A percentile compares a stretch with the other conserved stretches of the same genome.
Conservation (phyloP, 2,797 vertebrate species). For the Liasis olivaceus region DNA sequence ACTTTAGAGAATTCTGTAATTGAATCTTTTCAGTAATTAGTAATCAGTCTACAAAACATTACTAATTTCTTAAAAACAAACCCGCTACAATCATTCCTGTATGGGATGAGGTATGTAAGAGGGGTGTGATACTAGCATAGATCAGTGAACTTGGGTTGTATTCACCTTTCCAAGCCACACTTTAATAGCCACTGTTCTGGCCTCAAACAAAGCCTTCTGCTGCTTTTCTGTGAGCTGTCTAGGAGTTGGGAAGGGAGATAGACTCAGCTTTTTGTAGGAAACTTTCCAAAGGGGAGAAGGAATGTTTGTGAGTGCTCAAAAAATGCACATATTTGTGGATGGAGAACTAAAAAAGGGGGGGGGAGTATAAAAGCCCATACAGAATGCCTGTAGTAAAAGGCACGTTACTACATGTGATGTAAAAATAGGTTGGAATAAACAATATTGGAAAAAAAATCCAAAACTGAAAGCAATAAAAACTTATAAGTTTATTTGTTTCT, state of each 20-base stretch:
- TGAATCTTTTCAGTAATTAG: not conserved
- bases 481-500: too few relatives aligned
- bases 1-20: not conserved
- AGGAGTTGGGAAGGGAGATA: constrained; percentile 61
- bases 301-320: not conserved
- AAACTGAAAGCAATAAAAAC: too few relatives aligned
- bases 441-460: too few relatives aligned
- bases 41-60: not conserved
- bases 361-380: not conserved
- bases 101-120: not conserved
- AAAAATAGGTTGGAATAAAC: too few relatives aligned
- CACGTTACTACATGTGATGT: not conserved
- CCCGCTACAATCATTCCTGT: not conserved
- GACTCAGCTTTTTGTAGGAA: too few relatives aligned
- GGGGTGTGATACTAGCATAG: too few relatives aligned
- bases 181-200: not conserved
- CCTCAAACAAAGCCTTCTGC: not conserved
- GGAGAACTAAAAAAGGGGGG: not conserved
- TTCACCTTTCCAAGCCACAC: too few relatives aligned
- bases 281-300: not conserved
- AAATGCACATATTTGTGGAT: not conserved
- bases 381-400: not conserved
- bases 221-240: constrained; percentile 53
- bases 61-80: not conserved
- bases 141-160: not conserved